Conservation (phyloP, 1,140 invertebrate genomes). For the Pemphigus obesinymphae region DNA sequence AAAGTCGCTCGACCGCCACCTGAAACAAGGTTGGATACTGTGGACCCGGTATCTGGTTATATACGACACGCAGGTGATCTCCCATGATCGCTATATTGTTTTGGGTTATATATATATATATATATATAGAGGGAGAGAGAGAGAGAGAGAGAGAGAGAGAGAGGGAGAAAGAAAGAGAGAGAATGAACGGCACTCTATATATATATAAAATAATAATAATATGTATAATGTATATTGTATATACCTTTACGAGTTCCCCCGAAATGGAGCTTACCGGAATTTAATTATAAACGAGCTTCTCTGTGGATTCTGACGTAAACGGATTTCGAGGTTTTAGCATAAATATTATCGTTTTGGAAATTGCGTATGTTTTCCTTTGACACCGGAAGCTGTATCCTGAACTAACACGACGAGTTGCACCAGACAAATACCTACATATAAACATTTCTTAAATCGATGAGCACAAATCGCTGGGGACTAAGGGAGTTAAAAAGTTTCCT, state of each 20-base stretch:
- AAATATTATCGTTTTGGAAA: constrained; percentile 37
- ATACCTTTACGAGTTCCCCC: too few species aligned
- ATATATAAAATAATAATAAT: too few species aligned
- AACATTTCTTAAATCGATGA: too few species aligned
- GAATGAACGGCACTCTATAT: too few species aligned
- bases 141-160: too few species aligned
- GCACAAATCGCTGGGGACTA: too few species aligned
- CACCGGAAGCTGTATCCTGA: not conserved
- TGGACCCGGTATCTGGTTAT: not conserved
- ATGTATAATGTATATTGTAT: too few species aligned
- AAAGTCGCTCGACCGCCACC: not conserved
- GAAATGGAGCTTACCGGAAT: constrained; percentile 32
- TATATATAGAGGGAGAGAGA: too few species aligned
- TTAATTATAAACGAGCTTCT: constrained; percentile 37
- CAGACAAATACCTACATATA: too few species aligned
- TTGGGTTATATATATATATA: not conserved
- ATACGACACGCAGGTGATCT: not conserved
- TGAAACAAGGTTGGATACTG: not conserved
- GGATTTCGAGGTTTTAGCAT: constrained; percentile 36
- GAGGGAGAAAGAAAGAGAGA: too few species aligned
- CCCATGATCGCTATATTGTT: not conserved
- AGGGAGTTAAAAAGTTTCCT: too few species aligned
- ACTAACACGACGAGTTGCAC: too few species aligned
- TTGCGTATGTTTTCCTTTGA: constrained; percentile 19
- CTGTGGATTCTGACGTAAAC: not conserved